A percentile compares a stretch with the other conserved stretches of the same genome.
These are phyloP conservation scores for Philypnodon macrostomus DNA, from an alignment of 2,797 vertebrate genomes.

Conservation along the genomic window DNA sequence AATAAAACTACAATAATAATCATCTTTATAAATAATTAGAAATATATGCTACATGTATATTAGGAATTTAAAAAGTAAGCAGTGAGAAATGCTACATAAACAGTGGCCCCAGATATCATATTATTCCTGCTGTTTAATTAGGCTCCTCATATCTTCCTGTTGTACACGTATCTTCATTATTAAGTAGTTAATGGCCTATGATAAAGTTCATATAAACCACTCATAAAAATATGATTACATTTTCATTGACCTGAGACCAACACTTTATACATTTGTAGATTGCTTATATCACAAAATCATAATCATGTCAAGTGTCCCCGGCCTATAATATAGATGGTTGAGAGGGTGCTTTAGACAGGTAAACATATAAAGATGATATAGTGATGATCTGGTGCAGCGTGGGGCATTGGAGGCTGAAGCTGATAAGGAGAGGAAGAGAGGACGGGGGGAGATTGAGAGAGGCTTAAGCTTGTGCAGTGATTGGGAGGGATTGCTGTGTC, in stretches of 20 bases:
- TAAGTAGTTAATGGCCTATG: no score
- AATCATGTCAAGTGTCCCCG: not conserved
- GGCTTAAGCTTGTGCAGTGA: constrained; percentile 55
- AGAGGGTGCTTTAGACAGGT: constrained; percentile 17
- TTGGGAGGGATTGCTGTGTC: constrained; percentile 60
- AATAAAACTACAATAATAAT: no score
- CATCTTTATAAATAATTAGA: no score
- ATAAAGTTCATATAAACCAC: not conserved
- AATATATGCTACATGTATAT: not conserved
- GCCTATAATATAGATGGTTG: constrained; percentile 4
- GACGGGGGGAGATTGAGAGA: constrained; percentile 19
- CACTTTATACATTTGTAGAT: not conserved
- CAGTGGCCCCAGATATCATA: no score
- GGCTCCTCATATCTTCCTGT: not conserved
- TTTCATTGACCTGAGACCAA: not conserved
- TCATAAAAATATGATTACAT: not conserved
- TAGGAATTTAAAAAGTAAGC: no score
- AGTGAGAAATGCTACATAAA: no score
- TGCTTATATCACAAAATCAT: constrained; percentile 1
- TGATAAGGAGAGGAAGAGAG: constrained; percentile 9
- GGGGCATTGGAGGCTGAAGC: constrained; percentile 21
- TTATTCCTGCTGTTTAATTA: no score
- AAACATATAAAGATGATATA: constrained; percentile 25
- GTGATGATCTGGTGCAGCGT: constrained; percentile 27
- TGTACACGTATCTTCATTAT: no score